Conservation (phyloP, 2,797 vertebrate genomes). For the Holocentrus rufus region DNA sequence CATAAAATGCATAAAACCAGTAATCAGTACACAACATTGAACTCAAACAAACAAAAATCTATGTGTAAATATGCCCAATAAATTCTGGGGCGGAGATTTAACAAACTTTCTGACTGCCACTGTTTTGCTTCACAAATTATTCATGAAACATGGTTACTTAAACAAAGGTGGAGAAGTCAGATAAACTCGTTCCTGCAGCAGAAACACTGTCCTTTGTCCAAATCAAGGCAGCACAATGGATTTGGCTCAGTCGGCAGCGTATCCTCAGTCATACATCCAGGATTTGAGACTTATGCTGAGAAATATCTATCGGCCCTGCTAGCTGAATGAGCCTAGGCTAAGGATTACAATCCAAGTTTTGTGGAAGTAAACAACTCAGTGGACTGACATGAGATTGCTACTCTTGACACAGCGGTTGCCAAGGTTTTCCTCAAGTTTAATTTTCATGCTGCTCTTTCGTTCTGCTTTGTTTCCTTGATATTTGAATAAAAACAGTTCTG, state of each 20-base stretch:
- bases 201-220: background rate
- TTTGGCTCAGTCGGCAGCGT: background rate
- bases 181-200: background rate
- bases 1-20: too few relatives aligned
- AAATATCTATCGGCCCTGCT: too few relatives aligned
- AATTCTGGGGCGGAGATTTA: background rate
- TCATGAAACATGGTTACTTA: background rate
- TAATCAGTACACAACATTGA: background rate
- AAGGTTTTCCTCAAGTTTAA: background rate
- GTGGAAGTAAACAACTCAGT: background rate
- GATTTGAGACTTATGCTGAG: background rate
- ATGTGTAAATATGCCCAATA: background rate
- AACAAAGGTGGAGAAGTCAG: background rate
- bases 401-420: background rate
- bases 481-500: background rate
- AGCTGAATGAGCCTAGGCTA: too few relatives aligned
- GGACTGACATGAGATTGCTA: background rate
- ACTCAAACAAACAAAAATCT: background rate
- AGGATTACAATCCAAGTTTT: background rate
- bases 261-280: background rate
- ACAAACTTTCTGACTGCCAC: background rate
- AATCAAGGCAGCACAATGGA: background rate
- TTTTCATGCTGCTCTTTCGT: background rate
- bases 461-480: constrained; percentile 2
- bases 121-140: background rate